phyloP scores from a whole-genome alignment of 2,113 vertebrate genomes.

The Macquaria australasica region DNA sequence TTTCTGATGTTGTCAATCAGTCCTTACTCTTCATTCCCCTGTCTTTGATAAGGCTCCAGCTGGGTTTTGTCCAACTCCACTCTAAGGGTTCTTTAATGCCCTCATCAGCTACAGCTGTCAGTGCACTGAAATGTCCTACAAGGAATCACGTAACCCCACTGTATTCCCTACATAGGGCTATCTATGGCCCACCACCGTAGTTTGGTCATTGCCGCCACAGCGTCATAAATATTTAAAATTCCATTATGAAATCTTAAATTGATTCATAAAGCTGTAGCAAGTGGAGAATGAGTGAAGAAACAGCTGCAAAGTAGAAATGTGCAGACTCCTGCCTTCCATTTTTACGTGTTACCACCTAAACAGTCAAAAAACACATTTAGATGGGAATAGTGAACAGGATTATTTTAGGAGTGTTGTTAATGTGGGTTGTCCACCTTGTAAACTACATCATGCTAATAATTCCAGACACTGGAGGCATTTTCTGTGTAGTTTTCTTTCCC shows the following conservation, averaged over 20 bases:
- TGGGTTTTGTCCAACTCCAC: conserved; percentile 6
- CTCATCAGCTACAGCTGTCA: conserved; percentile 6
- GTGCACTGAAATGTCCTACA: not conserved
- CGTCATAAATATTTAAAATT: conserved; percentile 70
- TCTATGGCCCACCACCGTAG: conserved; percentile 10
- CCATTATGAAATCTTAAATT: conserved; percentile 66
- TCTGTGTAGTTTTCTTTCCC: not conserved
- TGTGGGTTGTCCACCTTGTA: not conserved
- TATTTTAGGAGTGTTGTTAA: not conserved
- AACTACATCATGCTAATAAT: conserved; percentile 1
- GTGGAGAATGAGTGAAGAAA: conserved; percentile 26
- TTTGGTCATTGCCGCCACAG: conserved; percentile 41
- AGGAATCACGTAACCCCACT: conserved; percentile 3
- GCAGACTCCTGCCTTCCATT: not conserved
- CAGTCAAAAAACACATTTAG: not conserved
- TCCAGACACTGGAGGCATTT: not conserved
- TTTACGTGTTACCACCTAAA: not conserved
- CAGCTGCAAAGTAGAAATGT: conserved; percentile 6
- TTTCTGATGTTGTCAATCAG: conserved; percentile 31
- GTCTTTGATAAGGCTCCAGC: conserved; percentile 17
- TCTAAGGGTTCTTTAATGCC: not conserved
- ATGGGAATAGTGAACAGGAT: not conserved
- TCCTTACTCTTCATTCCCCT: conserved; percentile 11
- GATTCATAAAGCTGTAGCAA: conserved; percentile 53
- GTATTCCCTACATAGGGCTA: conserved; percentile 12